phyloP scores from a whole-genome alignment of 2,888 invertebrate genomes.

The Altica lythri region DNA sequence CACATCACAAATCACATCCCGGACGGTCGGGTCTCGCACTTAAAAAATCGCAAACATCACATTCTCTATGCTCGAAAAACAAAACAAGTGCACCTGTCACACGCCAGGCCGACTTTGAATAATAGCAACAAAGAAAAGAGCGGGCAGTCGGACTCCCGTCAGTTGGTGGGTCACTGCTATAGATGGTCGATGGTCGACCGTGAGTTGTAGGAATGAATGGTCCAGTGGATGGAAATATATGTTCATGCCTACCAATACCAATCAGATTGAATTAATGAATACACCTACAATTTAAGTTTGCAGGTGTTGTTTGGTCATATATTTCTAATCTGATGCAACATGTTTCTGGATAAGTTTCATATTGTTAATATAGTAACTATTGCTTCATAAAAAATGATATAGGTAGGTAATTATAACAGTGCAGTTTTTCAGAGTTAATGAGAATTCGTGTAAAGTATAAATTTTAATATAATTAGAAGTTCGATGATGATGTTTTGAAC shows the following conservation, averaged over 20 bases:
- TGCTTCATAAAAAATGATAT: too few relatives aligned
- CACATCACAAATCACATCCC: conserved; percentile 18
- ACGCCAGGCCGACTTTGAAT: conserved; percentile 21
- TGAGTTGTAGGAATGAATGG: conserved; percentile 24
- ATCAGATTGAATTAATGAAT: conserved; percentile 5
- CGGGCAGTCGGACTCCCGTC: conserved; percentile 12
- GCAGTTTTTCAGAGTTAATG: too few relatives aligned
- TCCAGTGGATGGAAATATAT: conserved; percentile 16
- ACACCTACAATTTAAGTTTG: conserved; percentile 11
- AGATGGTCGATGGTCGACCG: conserved; percentile 12
- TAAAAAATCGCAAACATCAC: conserved; percentile 9
- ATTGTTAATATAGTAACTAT: too few relatives aligned
- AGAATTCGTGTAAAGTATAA: too few relatives aligned
- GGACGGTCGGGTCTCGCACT: neutral
- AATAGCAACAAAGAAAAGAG: conserved; percentile 17
- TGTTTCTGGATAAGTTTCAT: too few relatives aligned
- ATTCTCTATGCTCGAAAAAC: conserved; percentile 7
- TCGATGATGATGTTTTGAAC: too few relatives aligned
- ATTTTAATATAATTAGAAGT: too few relatives aligned
- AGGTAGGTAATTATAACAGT: too few relatives aligned
- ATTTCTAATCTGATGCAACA: too few relatives aligned
- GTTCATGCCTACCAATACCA: conserved; percentile 12
- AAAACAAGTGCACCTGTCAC: conserved; percentile 23
- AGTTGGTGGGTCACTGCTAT: conserved; percentile 5
- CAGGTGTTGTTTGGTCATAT: conserved; percentile 2